Percentiles rank a stretch among this genome's conserved stretches.
phyloP scores from a whole-genome alignment of 1,140 invertebrate genomes.

The Calephelis nemesis region DNA sequence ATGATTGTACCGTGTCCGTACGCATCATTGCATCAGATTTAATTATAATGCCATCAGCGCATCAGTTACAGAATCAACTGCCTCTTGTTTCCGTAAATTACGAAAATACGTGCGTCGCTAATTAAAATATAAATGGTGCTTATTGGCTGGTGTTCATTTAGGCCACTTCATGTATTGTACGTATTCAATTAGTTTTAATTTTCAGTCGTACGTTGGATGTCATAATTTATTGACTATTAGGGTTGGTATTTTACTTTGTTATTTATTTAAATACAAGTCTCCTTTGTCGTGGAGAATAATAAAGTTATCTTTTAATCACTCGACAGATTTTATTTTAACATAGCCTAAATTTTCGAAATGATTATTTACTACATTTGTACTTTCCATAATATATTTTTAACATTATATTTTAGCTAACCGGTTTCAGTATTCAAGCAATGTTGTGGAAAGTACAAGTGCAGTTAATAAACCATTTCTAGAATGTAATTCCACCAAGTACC shows the following conservation, averaged over 20 bases:
- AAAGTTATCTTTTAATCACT: too few relatives aligned
- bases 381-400: too few relatives aligned
- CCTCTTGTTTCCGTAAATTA: slow-evolving; percentile 33
- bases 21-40: slow-evolving; percentile 34
- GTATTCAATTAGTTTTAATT: slow-evolving; percentile 20
- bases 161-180: slow-evolving; percentile 12
- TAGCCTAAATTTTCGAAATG: too few relatives aligned
- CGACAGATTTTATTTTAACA: too few relatives aligned
- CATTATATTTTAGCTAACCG: too few relatives aligned
- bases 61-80: slow-evolving; percentile 30
- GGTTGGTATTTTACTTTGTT: background rate
- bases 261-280: background rate
- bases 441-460: too few relatives aligned
- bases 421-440: too few relatives aligned
- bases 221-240: slow-evolving; percentile 6
- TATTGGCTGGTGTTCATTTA: slow-evolving; percentile 19
- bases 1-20: slow-evolving; percentile 28
- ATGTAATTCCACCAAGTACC: too few relatives aligned
- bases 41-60: slow-evolving; percentile 37
- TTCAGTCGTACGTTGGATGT: slow-evolving; percentile 1
- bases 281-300: too few relatives aligned
- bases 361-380: too few relatives aligned
- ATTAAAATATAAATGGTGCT: slow-evolving; percentile 22
- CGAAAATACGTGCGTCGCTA: slow-evolving; percentile 20
- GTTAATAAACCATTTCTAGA: too few relatives aligned